Conservation (phyloP, 2,888 invertebrate species). For the Theodoxus fluviatilis region DNA sequence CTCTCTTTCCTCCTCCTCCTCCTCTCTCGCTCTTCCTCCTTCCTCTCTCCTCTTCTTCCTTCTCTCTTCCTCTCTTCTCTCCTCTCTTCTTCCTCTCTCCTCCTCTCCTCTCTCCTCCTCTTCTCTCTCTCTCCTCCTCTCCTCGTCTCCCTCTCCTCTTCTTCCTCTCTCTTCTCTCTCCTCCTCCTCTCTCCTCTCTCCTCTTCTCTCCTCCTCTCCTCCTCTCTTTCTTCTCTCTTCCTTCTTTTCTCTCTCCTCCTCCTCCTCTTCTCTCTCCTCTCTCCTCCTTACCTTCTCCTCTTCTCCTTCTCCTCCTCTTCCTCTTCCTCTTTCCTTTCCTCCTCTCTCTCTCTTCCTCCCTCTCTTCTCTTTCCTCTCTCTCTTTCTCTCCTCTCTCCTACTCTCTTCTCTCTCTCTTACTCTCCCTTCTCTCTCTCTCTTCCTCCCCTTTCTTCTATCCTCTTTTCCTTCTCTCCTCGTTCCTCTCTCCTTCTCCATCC, state of each 20-base stretch:
- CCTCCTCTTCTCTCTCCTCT: too few species aligned
- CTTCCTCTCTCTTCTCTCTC: neutral
- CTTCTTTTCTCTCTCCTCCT: constrained; percentile 2
- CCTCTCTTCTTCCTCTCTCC: constrained; percentile 13
- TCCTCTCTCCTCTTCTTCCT: neutral
- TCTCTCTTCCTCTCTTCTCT: neutral
- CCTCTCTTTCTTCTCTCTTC: neutral
- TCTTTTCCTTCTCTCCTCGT: neutral
- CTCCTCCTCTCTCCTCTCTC: neutral
- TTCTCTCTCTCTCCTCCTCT: constrained; percentile 11
- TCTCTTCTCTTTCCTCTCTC: neutral
- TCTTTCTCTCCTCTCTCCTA: neutral
- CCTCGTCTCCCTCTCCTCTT: neutral
- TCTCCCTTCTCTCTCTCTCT: neutral
- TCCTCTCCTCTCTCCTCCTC: constrained; percentile 3
- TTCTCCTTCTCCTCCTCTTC: constrained; percentile 6
- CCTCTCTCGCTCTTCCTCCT: neutral
- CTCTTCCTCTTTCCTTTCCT: neutral
- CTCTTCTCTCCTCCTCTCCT: neutral
- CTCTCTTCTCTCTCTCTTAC: neutral
- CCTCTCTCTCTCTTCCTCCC: neutral
- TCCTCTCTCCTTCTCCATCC: neutral
- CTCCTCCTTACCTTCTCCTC: neutral
- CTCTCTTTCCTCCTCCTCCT: neutral
- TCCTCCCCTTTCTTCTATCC: neutral